phyloP scores from a whole-genome alignment of 2,797 vertebrate genomes.

The Philypnodon macrostomus region DNA sequence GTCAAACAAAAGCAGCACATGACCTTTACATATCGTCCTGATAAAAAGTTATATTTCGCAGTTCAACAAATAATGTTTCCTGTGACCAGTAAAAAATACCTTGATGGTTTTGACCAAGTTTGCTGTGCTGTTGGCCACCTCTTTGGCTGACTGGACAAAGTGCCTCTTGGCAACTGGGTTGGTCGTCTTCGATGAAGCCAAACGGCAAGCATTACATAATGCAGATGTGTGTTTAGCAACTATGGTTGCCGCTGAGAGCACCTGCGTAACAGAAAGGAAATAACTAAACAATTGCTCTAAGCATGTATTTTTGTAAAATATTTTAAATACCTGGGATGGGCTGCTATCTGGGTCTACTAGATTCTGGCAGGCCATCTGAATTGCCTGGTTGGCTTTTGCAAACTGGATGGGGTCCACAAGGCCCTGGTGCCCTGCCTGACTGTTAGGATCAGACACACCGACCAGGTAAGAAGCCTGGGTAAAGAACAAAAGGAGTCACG shows the following conservation, averaged over 20 bases:
- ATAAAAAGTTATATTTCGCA: too few species aligned
- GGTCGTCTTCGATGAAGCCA: conserved; percentile 93
- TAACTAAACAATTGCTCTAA: too few species aligned
- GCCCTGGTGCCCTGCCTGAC: conserved; percentile 95
- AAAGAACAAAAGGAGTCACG: not conserved
- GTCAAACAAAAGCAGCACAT: conserved; percentile 2
- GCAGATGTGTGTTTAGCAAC: conserved; percentile 98
- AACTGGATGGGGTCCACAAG: conserved; percentile 98
- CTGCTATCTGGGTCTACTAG: conserved; percentile 94
- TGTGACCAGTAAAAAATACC: conserved; percentile 72
- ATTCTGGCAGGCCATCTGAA: conserved; percentile 99
- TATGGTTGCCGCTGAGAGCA: conserved; percentile 94
- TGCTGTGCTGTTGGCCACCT: conserved; percentile 97
- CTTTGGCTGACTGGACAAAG: conserved; percentile 98
- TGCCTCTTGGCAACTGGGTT: conserved; percentile 97
- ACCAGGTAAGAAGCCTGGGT: conserved; percentile 66
- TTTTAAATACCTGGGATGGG: conserved; percentile 87
- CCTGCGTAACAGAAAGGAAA: conserved; percentile 74
- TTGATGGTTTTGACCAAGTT: conserved; percentile 99
- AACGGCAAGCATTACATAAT: conserved; percentile 94
- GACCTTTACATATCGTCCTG: too few species aligned
- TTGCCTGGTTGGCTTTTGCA: conserved; percentile 96
- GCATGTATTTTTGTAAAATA: not conserved
- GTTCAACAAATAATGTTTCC: too few species aligned
- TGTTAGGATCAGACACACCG: conserved; percentile 88